Evolutionary conservation across 2,113 vertebrate species (phyloP), one percentile per base, ranked within the genome.

Genomic region (Bothrops jararaca): DNA sequence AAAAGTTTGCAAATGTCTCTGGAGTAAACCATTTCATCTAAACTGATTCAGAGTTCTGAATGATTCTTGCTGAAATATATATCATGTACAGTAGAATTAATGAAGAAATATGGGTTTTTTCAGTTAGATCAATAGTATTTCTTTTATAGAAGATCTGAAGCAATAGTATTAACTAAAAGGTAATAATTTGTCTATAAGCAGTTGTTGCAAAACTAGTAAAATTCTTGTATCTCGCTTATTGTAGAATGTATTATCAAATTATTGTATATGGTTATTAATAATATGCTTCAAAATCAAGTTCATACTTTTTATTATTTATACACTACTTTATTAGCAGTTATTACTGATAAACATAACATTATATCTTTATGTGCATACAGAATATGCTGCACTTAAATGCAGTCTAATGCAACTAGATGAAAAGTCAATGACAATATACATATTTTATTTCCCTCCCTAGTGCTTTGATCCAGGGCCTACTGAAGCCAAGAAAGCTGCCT

Each of bases 51-150:
- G 91, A 96, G 93, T 92, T 93, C 91, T 90, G 92, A 92, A 92
- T 92, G 94, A 95, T 96, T 95, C 94, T 56, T 92, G 60, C 42
- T 88, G 95, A 95, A 96, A 90, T 15, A 96, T 89, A 88, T 64
- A 95, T 95, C 95, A 95, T 26, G 39, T 90, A 95, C 93, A 92
- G 93, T 89, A 95, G 96, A 95, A 96, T 80, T 93, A 90, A 95
- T 90, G 80, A 94, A 95, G 93, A 93, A 95, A 97, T 93, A 91
- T 96, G 94, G 96, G 96, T 1, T 93, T 97, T 96, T 96, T 95
- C 93, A 96, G 95, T 95, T 96, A 95, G 96, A 97, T 96, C 94
- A 96, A 96, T 86, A 95, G 97, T 97, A 95, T 94, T 95, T 95
- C 91, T 92, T 96, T 96, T 96, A 95, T 92, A 96, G 95, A 91